Evolutionary conservation across 2,888 invertebrate genomes (phyloP).

Genomic region (Andrena bucephala): DNA sequence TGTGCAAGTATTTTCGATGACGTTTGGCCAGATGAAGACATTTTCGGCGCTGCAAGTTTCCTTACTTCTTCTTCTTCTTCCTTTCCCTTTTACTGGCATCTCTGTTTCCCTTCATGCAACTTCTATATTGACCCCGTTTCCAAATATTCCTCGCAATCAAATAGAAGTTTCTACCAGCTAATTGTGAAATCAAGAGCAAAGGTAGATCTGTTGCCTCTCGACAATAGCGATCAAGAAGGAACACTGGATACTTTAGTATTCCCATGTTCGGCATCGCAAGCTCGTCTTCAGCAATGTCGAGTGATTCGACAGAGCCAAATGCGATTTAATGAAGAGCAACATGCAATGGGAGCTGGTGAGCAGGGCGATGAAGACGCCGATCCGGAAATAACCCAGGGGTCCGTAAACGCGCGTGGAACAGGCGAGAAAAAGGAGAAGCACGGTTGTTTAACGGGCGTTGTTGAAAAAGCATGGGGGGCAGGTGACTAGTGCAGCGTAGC

Average conservation of each 20-base stretch:
- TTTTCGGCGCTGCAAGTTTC: background rate
- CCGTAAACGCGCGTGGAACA: conserved; percentile 70
- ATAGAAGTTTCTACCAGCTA: too few species aligned
- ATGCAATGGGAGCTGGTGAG: conserved; percentile 36
- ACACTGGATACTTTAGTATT: background rate
- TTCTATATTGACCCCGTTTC: too few species aligned
- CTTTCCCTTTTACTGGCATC: background rate
- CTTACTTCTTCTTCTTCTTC: background rate
- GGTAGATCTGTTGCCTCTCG: background rate
- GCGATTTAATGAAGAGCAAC: conserved; percentile 37
- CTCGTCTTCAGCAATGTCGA: conserved; percentile 6
- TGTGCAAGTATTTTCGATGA: background rate
- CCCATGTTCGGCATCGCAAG: background rate
- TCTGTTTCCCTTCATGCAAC: too few species aligned
- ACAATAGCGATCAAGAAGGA: background rate
- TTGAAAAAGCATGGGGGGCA: conserved; percentile 61
- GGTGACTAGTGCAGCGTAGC: conserved; percentile 57
- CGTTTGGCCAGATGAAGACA: background rate
- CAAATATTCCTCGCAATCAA: too few species aligned
- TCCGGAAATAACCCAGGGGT: conserved; percentile 75
- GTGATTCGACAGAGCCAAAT: background rate
- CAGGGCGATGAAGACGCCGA: conserved; percentile 67
- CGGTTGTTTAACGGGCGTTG: conserved; percentile 45
- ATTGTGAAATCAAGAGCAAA: too few species aligned
- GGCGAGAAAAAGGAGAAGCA: conserved; percentile 45